Percentiles rank a stretch among this genome's conserved stretches.
These are phyloP conservation scores for Cebus imitator DNA, from an alignment of 2,113 vertebrate genomes.

Conservation along the genomic window DNA sequence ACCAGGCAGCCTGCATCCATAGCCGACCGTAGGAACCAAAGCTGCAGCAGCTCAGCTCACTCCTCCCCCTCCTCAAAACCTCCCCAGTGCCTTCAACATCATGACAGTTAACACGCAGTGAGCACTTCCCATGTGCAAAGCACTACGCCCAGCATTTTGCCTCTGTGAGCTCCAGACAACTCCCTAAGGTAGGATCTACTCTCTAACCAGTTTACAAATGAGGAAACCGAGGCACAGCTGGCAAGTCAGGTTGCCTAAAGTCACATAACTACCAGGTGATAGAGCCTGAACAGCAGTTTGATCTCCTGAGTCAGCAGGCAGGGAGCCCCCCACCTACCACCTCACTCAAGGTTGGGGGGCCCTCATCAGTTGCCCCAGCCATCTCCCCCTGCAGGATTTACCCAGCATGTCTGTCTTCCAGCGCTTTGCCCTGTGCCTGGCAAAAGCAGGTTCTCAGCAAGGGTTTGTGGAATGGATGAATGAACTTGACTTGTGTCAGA, in stretches of 20 bases:
- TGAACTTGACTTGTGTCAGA: constrained; percentile 41
- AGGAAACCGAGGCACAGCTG: background rate
- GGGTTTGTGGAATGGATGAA: background rate
- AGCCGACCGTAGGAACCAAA: fast-evolving
- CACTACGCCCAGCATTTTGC: background rate
- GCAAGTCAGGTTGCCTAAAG: background rate
- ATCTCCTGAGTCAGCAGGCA: background rate
- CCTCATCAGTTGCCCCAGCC: background rate
- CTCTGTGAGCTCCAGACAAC: background rate
- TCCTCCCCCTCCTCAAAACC: background rate
- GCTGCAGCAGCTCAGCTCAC: background rate
- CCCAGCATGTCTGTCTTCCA: background rate
- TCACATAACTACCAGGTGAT: no score
- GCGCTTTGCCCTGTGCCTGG: background rate
- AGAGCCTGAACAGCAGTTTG: background rate
- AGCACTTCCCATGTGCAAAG: background rate
- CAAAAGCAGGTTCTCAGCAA: background rate
- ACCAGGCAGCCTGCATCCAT: background rate
- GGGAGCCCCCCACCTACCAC: background rate
- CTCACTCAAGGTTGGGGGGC: fast-evolving
- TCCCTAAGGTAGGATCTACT: background rate
- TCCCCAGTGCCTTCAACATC: background rate
- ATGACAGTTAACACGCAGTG: fast-evolving
- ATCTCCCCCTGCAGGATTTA: background rate
- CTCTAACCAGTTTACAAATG: background rate